These are phyloP conservation scores for Acholoe squamosa DNA, from an alignment of 2,888 invertebrate species.

Conservation along the genomic window DNA sequence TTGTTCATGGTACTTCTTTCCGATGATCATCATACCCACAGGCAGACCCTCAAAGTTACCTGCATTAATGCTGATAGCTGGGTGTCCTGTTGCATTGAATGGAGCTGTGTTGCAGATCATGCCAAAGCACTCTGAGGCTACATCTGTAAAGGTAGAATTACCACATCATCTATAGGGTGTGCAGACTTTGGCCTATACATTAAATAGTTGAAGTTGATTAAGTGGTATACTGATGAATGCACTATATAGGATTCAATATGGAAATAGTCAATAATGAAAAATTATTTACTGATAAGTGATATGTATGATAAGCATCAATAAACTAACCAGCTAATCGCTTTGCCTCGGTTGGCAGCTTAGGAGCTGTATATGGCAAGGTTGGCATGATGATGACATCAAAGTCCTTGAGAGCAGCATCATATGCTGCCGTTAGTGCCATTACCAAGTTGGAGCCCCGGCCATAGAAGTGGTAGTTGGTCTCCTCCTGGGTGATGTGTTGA, in stretches of 20 bases:
- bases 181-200: no score
- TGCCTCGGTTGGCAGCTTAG: background rate
- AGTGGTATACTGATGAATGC: no score
- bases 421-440: constrained; percentile 13
- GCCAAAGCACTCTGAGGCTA: constrained; percentile 68
- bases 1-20: constrained; percentile 67
- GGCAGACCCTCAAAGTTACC: constrained; percentile 75
- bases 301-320: background rate
- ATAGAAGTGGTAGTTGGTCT: constrained; percentile 20
- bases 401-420: constrained; percentile 50
- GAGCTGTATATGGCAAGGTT: constrained; percentile 32
- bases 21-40: constrained; percentile 79
- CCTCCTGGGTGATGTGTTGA: background rate
- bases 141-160: constrained; percentile 71
- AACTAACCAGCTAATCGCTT: background rate
- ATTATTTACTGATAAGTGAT: no score
- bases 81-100: constrained; percentile 77
- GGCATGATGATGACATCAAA: constrained; percentile 44
- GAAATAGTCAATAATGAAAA: no score
- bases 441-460: background rate
- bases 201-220: no score
- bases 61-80: constrained; percentile 77
- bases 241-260: no score
- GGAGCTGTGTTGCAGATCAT: constrained; percentile 75
- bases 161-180: no score